Percentiles rank a stretch among this genome's conserved stretches.
Conservation (phyloP, 2,797 vertebrate species). For the Myripristis murdjan region DNA sequence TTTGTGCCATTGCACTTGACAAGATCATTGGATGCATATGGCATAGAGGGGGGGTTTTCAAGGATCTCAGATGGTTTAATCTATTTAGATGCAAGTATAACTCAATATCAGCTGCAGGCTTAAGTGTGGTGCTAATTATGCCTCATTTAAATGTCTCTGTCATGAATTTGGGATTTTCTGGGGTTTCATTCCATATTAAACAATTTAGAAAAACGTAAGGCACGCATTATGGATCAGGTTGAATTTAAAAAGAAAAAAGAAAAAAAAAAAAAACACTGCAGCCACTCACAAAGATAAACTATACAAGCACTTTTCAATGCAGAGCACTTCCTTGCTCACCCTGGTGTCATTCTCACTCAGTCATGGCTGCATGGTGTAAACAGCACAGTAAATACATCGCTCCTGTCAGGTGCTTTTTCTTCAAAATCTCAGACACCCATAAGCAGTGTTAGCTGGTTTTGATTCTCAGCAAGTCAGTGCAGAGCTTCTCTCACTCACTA, state of each 20-base stretch:
- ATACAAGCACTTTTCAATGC: not conserved
- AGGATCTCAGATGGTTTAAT: conserved; percentile 10
- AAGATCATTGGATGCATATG: not conserved
- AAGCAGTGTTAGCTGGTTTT: not conserved
- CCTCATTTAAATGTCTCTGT: no score
- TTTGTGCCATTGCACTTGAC: no score
- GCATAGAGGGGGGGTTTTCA: conserved; percentile 2
- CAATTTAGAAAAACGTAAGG: not conserved
- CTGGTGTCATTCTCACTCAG: conserved; percentile 6
- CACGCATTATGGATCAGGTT: not conserved
- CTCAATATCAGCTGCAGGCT: not conserved
- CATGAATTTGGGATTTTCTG: not conserved
- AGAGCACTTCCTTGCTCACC: not conserved
- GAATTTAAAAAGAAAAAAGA: no score
- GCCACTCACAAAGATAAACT: not conserved
- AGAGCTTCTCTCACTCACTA: conserved; percentile 14
- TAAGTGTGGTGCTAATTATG: not conserved
- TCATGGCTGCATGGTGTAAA: conserved; percentile 5
- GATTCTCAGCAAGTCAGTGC: conserved; percentile 20
- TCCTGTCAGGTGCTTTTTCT: not conserved
- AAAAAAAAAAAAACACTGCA: not conserved
- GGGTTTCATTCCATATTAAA: not conserved
- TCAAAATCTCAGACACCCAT: not conserved
- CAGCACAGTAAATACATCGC: not conserved
- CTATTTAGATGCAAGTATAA: conserved; percentile 2